Percentiles rank a stretch among this genome's conserved stretches.
These are phyloP conservation scores for Chromobotia macracanthus DNA, from an alignment of 2,797 vertebrate species.

Conservation along the genomic window DNA sequence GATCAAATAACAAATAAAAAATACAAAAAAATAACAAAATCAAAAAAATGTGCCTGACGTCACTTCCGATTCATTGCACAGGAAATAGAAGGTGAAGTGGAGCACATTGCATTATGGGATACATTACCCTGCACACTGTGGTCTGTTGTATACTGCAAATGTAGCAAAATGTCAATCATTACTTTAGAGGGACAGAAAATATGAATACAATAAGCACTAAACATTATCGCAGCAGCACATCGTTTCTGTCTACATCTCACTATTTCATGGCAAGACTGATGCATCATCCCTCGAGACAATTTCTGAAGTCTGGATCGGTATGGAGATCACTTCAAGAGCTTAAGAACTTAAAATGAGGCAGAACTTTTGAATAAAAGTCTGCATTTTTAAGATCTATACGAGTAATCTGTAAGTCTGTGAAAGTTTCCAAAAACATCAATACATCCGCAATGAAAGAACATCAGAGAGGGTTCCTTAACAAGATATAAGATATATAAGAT, in stretches of 20 bases:
- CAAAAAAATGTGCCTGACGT: no score
- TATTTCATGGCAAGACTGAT: background rate
- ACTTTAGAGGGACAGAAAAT: no score
- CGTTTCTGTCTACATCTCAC: background rate
- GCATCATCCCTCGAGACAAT: background rate
- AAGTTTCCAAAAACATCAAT: slow-evolving; percentile 10
- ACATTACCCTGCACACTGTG: no score
- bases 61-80: no score
- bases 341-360: background rate
- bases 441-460: background rate
- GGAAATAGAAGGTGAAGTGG: no score
- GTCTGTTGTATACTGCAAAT: no score
- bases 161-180: no score
- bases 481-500: background rate
- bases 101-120: no score
- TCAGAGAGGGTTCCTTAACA: background rate
- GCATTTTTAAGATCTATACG: background rate
- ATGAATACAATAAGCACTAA: background rate
- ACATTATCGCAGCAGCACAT: background rate
- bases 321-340: background rate
- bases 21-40: no score
- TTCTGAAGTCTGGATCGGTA: background rate
- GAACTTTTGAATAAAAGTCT: slow-evolving; percentile 18
- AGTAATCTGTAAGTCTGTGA: slow-evolving; percentile 18
- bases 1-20: no score